These are phyloP conservation scores for Esperia sulphurella DNA, from an alignment of 2,888 invertebrate genomes.

Conservation along the genomic window DNA sequence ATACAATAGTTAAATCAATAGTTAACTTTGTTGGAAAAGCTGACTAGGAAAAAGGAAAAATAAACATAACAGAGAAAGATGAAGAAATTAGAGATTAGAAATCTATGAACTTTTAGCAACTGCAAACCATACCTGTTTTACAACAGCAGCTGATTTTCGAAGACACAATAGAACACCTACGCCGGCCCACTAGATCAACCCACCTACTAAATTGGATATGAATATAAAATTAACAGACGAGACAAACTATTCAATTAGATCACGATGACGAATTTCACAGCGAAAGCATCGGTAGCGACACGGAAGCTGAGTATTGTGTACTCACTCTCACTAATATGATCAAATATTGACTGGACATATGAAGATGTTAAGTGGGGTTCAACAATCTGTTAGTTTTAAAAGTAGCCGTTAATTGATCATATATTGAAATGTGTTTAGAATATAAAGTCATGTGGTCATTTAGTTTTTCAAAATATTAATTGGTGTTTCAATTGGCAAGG, in stretches of 20 bases:
- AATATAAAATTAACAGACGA: background rate
- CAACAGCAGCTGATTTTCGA: background rate
- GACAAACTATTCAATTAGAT: background rate
- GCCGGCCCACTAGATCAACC: background rate
- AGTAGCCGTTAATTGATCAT: no score
- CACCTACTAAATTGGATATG: background rate
- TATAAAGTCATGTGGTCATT: no score
- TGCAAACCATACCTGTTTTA: constrained; percentile 2
- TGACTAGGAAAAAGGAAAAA: no score
- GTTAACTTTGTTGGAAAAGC: no score
- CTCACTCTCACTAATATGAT: background rate
- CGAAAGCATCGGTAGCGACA: background rate
- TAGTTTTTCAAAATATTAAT: no score
- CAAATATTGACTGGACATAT: background rate
- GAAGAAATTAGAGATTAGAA: background rate
- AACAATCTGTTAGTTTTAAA: no score
- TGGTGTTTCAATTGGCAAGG: no score
- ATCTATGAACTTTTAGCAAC: background rate
- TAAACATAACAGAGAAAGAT: no score
- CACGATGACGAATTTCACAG: background rate
- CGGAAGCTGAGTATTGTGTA: background rate
- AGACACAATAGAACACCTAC: constrained; percentile 3
- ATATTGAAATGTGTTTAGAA: no score
- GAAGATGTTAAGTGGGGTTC: background rate
- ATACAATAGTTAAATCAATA: no score